Percentiles rank a stretch among this genome's conserved stretches.
Conservation (phyloP, 1,140 invertebrate species). For the Antheraea mylitta region DNA sequence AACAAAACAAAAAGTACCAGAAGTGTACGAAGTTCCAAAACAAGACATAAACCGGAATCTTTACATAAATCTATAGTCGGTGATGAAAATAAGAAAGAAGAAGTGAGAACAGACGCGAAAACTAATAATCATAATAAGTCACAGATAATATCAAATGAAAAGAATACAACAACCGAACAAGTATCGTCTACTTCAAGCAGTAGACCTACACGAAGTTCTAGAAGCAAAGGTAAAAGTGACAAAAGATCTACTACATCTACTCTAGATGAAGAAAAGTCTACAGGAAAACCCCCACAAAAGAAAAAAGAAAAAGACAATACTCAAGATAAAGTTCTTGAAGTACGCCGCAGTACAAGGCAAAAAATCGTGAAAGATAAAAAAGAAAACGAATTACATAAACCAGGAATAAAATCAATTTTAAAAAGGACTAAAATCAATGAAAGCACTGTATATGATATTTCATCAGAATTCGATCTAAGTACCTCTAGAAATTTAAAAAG, state of each 20-base stretch:
- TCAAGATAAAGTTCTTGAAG: constrained; percentile 26
- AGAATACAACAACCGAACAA: neutral
- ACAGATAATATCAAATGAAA: neutral
- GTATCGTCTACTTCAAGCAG: neutral
- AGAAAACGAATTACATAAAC: constrained; percentile 9
- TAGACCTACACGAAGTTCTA: neutral
- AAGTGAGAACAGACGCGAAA: neutral
- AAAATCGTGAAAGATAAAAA: constrained; percentile 27
- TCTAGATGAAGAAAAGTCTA: constrained; percentile 2
- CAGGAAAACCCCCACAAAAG: constrained; percentile 7
- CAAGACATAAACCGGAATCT: constrained; percentile 12
- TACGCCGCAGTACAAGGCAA: constrained; percentile 42
- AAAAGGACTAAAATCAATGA: constrained; percentile 33
- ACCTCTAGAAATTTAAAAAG: constrained; percentile 38
- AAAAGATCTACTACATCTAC: constrained; percentile 11
- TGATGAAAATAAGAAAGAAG: neutral
- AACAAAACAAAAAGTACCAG: constrained; percentile 19
- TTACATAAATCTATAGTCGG: neutral
- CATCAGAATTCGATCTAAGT: constrained; percentile 34
- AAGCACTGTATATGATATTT: constrained; percentile 49
- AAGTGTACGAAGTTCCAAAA: constrained; percentile 12
- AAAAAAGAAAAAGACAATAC: constrained; percentile 14
- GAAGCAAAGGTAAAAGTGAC: constrained; percentile 16
- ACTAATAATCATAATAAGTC: neutral
- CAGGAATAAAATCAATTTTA: constrained; percentile 17